Percentiles rank a stretch among this genome's conserved stretches.
Evolutionary conservation across 2,888 invertebrate species (phyloP).

Genomic region (Drosophila pegasa): DNA sequence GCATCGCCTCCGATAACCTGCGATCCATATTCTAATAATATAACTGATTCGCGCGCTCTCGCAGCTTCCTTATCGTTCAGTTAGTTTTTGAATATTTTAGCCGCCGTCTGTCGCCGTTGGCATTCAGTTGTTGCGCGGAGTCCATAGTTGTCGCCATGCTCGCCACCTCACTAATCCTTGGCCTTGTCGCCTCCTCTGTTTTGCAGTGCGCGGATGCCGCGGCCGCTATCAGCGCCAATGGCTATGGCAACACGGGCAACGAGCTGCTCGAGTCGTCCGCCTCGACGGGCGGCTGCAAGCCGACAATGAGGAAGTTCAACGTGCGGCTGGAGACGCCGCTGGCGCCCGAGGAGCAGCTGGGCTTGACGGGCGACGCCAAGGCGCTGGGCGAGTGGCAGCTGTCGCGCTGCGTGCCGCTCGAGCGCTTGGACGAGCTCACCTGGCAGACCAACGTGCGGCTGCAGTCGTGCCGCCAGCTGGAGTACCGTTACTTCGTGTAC

Average conservation of each 20-base stretch:
- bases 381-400: constrained; percentile 91
- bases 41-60: background rate
- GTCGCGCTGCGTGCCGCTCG: constrained; percentile 86
- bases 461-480: constrained; percentile 86
- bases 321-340: constrained; percentile 85
- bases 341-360: constrained; percentile 88
- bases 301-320: constrained; percentile 69
- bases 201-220: constrained; percentile 78
- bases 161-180: constrained; percentile 53
- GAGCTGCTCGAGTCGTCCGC: constrained; percentile 49
- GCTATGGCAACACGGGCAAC: constrained; percentile 50
- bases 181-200: constrained; percentile 42
- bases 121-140: constrained; percentile 53
- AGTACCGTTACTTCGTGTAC: constrained; percentile 82
- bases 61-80: constrained; percentile 21
- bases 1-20: constrained; percentile 46
- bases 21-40: constrained; percentile 37
- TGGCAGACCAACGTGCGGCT: constrained; percentile 89
- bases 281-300: constrained; percentile 49
- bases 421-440: constrained; percentile 74
- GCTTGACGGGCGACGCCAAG: constrained; percentile 89
- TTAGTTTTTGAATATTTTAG: constrained; percentile 45
- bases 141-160: constrained; percentile 50
- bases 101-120: constrained; percentile 15
- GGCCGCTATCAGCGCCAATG: constrained; percentile 29